These are phyloP conservation scores for Drosophila nr. fundita DNA, from an alignment of 2,888 invertebrate genomes.

Conservation along the genomic window DNA sequence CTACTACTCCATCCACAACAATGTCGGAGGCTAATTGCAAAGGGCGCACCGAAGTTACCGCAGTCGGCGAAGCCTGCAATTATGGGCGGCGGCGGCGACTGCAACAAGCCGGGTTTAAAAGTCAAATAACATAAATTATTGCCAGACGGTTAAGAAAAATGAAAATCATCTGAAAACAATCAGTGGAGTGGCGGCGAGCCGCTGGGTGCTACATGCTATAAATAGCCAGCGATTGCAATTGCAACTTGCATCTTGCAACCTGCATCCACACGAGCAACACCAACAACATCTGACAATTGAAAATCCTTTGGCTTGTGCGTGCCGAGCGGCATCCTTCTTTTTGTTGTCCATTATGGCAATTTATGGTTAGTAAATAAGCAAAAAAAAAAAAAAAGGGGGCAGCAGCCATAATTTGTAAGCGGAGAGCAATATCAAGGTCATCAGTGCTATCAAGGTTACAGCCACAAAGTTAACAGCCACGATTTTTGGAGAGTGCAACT, in stretches of 20 bases:
- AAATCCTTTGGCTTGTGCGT: constrained; percentile 40
- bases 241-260: constrained; percentile 11
- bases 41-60: constrained; percentile 37
- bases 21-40: constrained; percentile 56
- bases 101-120: constrained; percentile 54
- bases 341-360: constrained; percentile 51
- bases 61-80: constrained; percentile 48
- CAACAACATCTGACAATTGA: constrained; percentile 60
- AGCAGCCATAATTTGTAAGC: constrained; percentile 30
- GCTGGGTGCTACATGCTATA: constrained; percentile 30
- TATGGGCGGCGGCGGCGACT: constrained; percentile 46
- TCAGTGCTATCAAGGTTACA: constrained; percentile 5
- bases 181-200: constrained; percentile 40
- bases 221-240: constrained; percentile 40
- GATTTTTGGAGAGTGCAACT: not conserved
- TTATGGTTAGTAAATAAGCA: constrained; percentile 74
- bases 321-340: constrained; percentile 51
- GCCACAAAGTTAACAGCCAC: not conserved
- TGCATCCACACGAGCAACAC: constrained; percentile 4
- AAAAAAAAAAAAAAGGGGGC: constrained; percentile 8
- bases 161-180: constrained; percentile 60
- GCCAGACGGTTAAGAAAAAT: constrained; percentile 44
- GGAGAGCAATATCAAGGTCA: constrained; percentile 40
- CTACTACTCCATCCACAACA: constrained; percentile 14
- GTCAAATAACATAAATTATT: constrained; percentile 77